Percentiles rank a stretch among this genome's conserved stretches.
Conservation (phyloP, 2,888 invertebrate species). For the Erpobdella octoculata region DNA sequence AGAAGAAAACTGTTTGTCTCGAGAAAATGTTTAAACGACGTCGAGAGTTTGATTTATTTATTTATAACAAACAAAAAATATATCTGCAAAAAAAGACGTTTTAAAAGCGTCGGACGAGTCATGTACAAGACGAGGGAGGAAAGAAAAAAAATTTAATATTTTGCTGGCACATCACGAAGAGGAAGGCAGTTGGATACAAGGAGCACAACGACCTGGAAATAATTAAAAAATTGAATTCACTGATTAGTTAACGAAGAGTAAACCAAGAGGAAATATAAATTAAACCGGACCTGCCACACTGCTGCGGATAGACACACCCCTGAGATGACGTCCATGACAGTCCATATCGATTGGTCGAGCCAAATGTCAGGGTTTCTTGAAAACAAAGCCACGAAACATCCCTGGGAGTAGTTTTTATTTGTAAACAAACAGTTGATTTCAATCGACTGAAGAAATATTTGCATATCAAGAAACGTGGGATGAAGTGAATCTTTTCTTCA, state of each 20-base stretch:
- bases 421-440: too few species aligned
- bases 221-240: neutral
- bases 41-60: too few species aligned
- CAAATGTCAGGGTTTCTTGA: slow-evolving; percentile 22
- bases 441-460: too few species aligned
- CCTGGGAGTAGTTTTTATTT: slow-evolving; percentile 21
- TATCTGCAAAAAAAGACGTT: too few species aligned
- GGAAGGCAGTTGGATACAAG: neutral
- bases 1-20: too few species aligned
- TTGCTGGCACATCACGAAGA: neutral
- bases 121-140: neutral
- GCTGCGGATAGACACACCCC: slow-evolving; percentile 13
- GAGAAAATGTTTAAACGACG: too few species aligned
- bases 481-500: too few species aligned
- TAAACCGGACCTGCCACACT: slow-evolving; percentile 1
- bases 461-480: too few species aligned
- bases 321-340: slow-evolving; percentile 25
- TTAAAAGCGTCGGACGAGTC: neutral
- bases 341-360: slow-evolving; percentile 28
- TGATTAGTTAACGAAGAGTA: neutral
- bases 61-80: too few species aligned
- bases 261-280: neutral
- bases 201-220: neutral
- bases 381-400: slow-evolving; percentile 32
- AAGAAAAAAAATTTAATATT: neutral